Conservation (phyloP, 1,140 invertebrate species). For the Lucilia cuprina region DNA sequence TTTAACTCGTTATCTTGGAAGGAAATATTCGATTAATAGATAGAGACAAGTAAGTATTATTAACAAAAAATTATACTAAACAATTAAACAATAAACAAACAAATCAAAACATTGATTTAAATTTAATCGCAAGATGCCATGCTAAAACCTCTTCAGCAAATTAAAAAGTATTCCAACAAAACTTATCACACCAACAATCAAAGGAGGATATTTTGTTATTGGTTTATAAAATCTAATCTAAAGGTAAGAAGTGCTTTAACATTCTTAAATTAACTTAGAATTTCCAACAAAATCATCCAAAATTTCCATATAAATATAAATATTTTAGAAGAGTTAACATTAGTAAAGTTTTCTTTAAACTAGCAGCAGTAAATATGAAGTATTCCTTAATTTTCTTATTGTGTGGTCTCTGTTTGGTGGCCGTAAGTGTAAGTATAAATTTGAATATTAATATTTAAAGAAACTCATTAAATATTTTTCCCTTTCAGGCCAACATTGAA, state of each 20-base stretch:
- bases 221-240: neutral
- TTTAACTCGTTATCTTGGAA: neutral
- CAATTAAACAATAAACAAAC: neutral
- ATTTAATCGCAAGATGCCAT: neutral
- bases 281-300: neutral
- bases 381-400: neutral
- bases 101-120: neutral
- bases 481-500: neutral
- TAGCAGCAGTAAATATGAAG: neutral
- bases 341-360: neutral
- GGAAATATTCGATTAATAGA: too few species aligned
- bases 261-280: neutral
- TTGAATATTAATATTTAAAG: neutral
- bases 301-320: neutral
- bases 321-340: neutral
- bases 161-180: neutral
- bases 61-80: too few species aligned
- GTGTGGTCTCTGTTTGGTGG: neutral
- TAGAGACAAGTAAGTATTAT: too few species aligned
- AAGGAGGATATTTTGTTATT: neutral
- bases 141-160: neutral
- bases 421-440: constrained; percentile 29
- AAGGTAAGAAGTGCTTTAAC: neutral
- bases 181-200: neutral
- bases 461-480: neutral